Conservation (phyloP, 2,113 vertebrate genomes). For the Oxyura jamaicensis region DNA sequence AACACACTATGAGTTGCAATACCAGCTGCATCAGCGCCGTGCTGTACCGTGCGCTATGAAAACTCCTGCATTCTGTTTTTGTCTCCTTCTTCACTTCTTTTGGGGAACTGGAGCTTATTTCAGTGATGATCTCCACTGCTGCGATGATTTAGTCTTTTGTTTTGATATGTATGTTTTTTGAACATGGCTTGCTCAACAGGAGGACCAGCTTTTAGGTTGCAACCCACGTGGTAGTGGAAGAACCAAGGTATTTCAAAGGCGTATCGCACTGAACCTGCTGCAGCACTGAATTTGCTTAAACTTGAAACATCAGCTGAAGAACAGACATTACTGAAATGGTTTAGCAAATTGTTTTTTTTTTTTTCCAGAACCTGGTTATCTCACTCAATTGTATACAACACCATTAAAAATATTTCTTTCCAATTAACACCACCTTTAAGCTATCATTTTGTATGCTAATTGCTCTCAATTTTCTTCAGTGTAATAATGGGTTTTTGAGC, state of each 20-base stretch:
- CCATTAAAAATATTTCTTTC: constrained; percentile 26
- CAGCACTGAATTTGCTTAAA: background rate
- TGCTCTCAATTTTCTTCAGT: constrained; percentile 56
- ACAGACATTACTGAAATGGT: constrained; percentile 19
- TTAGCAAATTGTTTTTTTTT: background rate
- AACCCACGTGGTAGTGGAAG: rapidly evolving
- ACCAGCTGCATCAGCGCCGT: background rate
- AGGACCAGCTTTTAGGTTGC: background rate
- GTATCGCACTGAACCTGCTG: background rate
- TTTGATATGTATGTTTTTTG: background rate
- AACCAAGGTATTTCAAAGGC: background rate
- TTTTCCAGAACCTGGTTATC: background rate
- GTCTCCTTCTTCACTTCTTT: background rate
- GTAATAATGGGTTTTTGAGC: constrained; percentile 62
- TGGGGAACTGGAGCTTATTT: background rate
- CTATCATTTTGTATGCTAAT: constrained; percentile 65
- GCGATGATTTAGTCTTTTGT: background rate
- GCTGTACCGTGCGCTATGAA: background rate
- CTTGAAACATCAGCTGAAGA: background rate
- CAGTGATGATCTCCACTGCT: background rate
- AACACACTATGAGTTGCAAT: background rate
- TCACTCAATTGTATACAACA: constrained; percentile 18
- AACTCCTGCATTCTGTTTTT: background rate
- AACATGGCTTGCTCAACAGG: background rate
- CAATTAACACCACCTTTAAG: constrained; percentile 58